Percentiles rank a stretch among this genome's conserved stretches.
Conservation (phyloP, 2,113 vertebrate species). For the Festucalex cinctus region DNA sequence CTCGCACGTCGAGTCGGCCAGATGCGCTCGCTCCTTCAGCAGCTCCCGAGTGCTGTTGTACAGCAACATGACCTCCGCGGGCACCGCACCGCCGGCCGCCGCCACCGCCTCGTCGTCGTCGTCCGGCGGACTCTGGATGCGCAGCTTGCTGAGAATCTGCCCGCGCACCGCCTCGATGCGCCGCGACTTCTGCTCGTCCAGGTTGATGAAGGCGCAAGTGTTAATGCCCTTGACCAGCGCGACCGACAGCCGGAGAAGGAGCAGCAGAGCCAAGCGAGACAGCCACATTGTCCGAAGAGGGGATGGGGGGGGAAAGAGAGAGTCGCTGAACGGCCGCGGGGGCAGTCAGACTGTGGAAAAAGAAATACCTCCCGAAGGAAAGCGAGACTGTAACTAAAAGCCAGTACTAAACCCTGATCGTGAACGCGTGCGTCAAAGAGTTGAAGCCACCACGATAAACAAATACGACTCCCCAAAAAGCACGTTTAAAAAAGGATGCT, state of each 20-base stretch:
- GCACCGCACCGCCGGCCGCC: conserved; percentile 71
- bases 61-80: conserved; percentile 91
- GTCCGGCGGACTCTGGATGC: conserved; percentile 90
- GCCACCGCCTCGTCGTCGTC: conserved; percentile 69
- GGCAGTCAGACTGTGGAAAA: conserved; percentile 6
- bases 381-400: conserved; percentile 4
- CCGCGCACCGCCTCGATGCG: conserved; percentile 97
- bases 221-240: conserved; percentile 84
- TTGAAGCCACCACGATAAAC: background rate
- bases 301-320: conserved; percentile 2
- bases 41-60: conserved; percentile 98
- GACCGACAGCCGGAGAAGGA: conserved; percentile 83
- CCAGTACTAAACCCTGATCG: background rate
- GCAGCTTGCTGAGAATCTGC: conserved; percentile 97
- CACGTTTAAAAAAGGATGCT: background rate
- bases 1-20: conserved; percentile 81
- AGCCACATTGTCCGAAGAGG: conserved; percentile 61
- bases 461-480: background rate
- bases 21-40: conserved; percentile 84
- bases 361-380: background rate
- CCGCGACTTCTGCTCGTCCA: conserved; percentile 96
- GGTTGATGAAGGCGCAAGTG: conserved; percentile 94
- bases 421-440: background rate
- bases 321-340: background rate
- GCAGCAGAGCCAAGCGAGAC: conserved; percentile 69